Conservation (phyloP, 2,888 invertebrate species). For the Sympetrum striolatum region DNA sequence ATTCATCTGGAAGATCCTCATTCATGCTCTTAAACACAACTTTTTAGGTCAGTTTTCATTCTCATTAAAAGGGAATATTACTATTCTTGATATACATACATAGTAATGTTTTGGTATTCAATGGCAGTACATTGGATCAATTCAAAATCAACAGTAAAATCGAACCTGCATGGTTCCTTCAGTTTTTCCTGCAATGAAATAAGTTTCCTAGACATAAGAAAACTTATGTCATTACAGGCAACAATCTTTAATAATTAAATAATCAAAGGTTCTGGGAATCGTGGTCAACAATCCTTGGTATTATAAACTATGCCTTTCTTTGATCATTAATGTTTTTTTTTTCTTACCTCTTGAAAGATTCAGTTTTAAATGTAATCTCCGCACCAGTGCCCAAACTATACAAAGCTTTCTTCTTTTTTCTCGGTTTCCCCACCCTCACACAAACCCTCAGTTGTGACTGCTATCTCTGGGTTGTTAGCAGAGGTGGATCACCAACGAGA, state of each 20-base stretch:
- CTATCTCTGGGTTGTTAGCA: slow-evolving; percentile 80
- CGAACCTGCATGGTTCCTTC: neutral
- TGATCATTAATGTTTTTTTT: too few relatives aligned
- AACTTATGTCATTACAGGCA: too few relatives aligned
- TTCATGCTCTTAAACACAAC: neutral
- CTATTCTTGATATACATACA: too few relatives aligned
- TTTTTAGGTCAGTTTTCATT: neutral
- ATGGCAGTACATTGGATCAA: neutral
- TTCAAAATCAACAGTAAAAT: neutral
- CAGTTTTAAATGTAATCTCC: neutral
- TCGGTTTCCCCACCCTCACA: neutral
- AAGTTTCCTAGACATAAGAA: too few relatives aligned
- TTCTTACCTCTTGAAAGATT: neutral
- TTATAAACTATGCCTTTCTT: too few relatives aligned
- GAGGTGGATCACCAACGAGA: slow-evolving; percentile 80
- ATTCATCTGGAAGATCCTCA: neutral
- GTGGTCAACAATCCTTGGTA: too few relatives aligned
- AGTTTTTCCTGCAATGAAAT: neutral
- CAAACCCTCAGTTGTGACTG: slow-evolving; percentile 71
- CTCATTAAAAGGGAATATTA: too few relatives aligned
- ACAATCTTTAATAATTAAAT: too few relatives aligned
- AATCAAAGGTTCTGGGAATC: too few relatives aligned
- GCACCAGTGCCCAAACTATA: neutral
- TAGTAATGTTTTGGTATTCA: too few relatives aligned
- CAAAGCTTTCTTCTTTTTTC: slow-evolving; percentile 14